Conservation (phyloP, 1,140 invertebrate genomes). For the Telenomus remus region DNA sequence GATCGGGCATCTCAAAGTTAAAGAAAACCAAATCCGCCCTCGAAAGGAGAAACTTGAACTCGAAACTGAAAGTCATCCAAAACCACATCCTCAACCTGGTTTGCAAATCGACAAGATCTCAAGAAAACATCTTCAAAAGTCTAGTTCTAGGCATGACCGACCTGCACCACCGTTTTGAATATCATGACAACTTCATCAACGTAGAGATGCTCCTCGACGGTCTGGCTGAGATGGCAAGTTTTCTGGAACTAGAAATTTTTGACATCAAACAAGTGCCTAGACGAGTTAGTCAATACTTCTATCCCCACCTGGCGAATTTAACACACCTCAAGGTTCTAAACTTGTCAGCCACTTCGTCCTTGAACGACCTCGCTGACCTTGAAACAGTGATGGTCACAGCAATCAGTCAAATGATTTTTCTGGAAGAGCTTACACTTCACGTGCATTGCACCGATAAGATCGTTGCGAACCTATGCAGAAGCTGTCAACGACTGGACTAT, state of each 20-base stretch:
- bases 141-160: neutral
- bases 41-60: neutral
- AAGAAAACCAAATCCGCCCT: neutral
- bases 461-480: neutral
- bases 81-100: neutral
- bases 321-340: neutral
- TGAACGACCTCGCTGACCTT: neutral
- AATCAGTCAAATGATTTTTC: neutral
- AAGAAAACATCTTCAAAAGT: neutral
- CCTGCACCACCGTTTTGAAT: neutral
- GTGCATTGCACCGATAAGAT: neutral
- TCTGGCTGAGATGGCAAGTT: neutral
- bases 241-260: conserved; percentile 1
- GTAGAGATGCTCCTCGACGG: neutral
- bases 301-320: neutral
- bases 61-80: neutral
- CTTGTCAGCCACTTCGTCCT: neutral
- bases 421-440: neutral
- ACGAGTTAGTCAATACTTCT: neutral
- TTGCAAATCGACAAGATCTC: neutral
- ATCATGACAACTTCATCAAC: neutral
- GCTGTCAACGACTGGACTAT: neutral
- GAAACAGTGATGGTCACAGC: neutral
- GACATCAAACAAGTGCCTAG: neutral
- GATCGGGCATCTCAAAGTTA: neutral